Evolutionary conservation across 2,113 vertebrate species (phyloP).

Genomic region (Clarias gariepinus): DNA sequence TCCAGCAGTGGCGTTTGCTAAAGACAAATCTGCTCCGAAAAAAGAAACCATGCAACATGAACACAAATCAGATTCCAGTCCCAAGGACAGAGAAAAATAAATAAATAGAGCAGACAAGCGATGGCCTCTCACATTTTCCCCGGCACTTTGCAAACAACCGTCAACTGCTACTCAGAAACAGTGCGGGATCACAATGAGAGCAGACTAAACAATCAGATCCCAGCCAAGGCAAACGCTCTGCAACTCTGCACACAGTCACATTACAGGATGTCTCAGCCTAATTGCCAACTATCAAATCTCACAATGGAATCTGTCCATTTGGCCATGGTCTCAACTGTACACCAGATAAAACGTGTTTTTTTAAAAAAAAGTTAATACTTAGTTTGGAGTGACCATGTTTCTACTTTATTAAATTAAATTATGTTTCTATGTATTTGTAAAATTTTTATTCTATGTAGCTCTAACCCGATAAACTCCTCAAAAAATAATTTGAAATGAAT

Average conservation of each 20-base stretch:
- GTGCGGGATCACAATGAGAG: conserved; percentile 80
- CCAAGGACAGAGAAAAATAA: conserved; percentile 83
- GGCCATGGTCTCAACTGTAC: conserved; percentile 74
- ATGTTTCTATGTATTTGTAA: too few relatives aligned
- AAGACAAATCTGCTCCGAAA: conserved; percentile 61
- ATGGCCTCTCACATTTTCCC: conserved; percentile 81
- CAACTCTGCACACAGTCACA: conserved; percentile 76
- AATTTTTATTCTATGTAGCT: background rate
- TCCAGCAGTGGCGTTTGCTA: conserved; percentile 87
- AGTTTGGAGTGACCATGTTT: too few relatives aligned
- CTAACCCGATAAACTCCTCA: background rate
- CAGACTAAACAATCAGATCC: conserved; percentile 91
- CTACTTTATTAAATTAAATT: too few relatives aligned
- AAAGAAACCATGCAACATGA: conserved; percentile 86
- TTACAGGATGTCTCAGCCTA: conserved; percentile 80
- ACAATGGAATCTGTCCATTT: conserved; percentile 83
- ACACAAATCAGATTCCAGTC: conserved; percentile 88
- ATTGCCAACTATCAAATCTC: conserved; percentile 83
- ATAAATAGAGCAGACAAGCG: conserved; percentile 75
- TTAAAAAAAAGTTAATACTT: conserved; percentile 41
- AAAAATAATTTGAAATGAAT: background rate
- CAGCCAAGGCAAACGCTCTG: conserved; percentile 85
- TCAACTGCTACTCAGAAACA: conserved; percentile 85
- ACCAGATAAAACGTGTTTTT: conserved; percentile 63
- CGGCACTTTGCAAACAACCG: conserved; percentile 87